Evolutionary conservation across 2,888 invertebrate species (phyloP).

Genomic region (Choreutis nemorana): DNA sequence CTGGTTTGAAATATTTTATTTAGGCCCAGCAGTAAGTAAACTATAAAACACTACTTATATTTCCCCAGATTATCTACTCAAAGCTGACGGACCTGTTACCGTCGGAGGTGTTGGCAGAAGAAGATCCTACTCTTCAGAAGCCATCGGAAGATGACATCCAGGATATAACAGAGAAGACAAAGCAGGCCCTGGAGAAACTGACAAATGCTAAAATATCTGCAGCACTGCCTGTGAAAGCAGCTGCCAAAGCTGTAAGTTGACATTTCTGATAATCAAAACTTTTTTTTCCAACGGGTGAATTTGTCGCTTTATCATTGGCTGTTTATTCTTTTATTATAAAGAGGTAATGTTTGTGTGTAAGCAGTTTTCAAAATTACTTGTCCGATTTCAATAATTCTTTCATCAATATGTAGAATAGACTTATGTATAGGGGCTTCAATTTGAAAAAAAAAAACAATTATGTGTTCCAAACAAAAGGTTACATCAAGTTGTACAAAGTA

Average conservation of each 20-base stretch:
- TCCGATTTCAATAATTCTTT: too few relatives aligned
- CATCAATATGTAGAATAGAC: too few relatives aligned
- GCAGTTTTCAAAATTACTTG: too few relatives aligned
- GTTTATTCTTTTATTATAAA: too few relatives aligned
- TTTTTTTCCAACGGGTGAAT: constrained; percentile 1
- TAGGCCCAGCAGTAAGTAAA: not conserved
- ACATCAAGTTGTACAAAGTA: too few relatives aligned
- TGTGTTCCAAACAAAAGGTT: too few relatives aligned
- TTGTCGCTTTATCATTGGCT: too few relatives aligned
- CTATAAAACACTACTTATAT: constrained; percentile 1
- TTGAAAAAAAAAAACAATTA: too few relatives aligned
- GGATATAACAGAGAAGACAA: constrained; percentile 90
- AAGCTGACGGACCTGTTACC: constrained; percentile 93
- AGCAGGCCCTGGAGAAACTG: constrained; percentile 86
- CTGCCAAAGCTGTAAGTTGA: constrained; percentile 80
- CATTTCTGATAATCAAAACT: too few relatives aligned
- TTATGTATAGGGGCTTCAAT: too few relatives aligned
- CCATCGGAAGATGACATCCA: constrained; percentile 88
- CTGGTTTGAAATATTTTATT: not conserved
- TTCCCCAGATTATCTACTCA: constrained; percentile 85
- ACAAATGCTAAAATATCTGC: constrained; percentile 91
- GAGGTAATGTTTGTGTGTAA: too few relatives aligned
- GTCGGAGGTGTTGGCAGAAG: constrained; percentile 87
- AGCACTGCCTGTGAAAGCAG: constrained; percentile 95
- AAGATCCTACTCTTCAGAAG: constrained; percentile 89